phyloP scores from a whole-genome alignment of 1,140 invertebrate species.

The Parasteatoda tepidariorum region DNA sequence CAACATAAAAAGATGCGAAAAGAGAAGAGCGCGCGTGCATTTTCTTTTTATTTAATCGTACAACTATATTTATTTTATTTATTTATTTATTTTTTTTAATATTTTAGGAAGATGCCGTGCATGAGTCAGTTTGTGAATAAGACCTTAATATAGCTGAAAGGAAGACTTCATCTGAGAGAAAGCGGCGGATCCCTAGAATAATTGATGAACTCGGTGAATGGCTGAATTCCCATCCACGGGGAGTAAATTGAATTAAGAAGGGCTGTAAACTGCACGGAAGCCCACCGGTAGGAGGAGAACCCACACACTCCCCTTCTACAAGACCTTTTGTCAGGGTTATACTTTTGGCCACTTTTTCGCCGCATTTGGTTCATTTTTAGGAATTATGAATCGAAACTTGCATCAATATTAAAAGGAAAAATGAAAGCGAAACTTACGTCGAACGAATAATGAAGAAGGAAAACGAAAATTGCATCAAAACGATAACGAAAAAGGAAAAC shows the following conservation, averaged over 20 bases:
- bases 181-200: constrained; percentile 48
- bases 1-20: constrained; percentile 37
- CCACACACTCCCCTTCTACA: neutral
- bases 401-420: too few relatives aligned
- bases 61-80: constrained; percentile 10
- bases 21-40: neutral
- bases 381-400: neutral
- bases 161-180: constrained; percentile 55
- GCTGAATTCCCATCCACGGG: constrained; percentile 59
- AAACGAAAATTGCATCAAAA: neutral
- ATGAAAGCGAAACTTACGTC: too few relatives aligned
- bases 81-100: constrained; percentile 43
- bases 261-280: constrained; percentile 57
- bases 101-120: constrained; percentile 28
- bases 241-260: constrained; percentile 58
- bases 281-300: constrained; percentile 20
- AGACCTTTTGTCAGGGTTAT: neutral
- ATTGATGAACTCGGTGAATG: constrained; percentile 60
- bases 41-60: neutral
- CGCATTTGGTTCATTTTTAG: neutral
- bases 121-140: constrained; percentile 50
- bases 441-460: neutral
- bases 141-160: constrained; percentile 55
- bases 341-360: neutral
- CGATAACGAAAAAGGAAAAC: too few relatives aligned